Evolutionary conservation across 2,888 invertebrate genomes (phyloP).

Genomic region (Standfussiana lucernea): DNA sequence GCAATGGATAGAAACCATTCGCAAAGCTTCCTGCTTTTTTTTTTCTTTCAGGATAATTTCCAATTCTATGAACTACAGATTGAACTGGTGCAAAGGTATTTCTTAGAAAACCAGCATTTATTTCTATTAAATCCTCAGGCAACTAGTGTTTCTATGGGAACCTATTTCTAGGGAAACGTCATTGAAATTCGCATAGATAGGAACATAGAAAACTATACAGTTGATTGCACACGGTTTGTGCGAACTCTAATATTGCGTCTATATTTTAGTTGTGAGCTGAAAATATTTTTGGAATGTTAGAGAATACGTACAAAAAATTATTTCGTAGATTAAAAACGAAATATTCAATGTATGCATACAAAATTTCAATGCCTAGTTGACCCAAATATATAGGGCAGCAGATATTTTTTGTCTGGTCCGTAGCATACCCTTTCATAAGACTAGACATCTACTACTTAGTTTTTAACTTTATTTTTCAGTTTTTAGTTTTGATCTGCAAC

Average conservation of each 20-base stretch:
- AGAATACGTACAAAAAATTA: background rate
- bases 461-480: too few relatives aligned
- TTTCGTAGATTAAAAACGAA: background rate
- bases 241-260: conserved; percentile 8
- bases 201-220: background rate
- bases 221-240: background rate
- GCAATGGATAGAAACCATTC: background rate
- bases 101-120: background rate
- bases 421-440: too few relatives aligned
- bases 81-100: background rate
- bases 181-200: background rate
- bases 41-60: too few relatives aligned
- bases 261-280: background rate
- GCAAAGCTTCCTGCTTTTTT: too few relatives aligned
- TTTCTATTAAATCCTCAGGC: background rate
- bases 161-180: background rate
- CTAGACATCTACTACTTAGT: too few relatives aligned
- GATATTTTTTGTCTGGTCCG: too few relatives aligned
- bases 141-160: background rate
- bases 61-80: background rate
- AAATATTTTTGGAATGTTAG: background rate
- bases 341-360: background rate
- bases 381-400: too few relatives aligned
- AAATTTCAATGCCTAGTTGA: too few relatives aligned
- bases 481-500: too few relatives aligned